Evolutionary conservation across 2,888 invertebrate genomes (phyloP).

Genomic region (Drymonia ruficornis): DNA sequence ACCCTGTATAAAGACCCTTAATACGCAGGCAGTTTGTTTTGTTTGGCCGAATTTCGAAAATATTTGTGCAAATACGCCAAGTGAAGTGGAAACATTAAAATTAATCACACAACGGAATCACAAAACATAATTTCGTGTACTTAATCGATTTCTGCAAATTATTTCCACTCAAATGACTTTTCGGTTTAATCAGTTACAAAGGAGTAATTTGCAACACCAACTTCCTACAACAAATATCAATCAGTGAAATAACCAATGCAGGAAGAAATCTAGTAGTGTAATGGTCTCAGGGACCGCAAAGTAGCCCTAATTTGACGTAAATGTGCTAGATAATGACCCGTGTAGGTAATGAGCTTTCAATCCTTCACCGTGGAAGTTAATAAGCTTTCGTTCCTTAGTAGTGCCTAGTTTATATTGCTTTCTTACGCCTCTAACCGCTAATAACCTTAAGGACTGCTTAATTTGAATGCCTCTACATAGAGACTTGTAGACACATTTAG

Average conservation of each 20-base stretch:
- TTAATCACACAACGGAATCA: too few relatives aligned
- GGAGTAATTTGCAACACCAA: constrained; percentile 21
- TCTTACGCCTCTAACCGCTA: neutral
- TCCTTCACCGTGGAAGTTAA: constrained; percentile 20
- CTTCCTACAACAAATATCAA: constrained; percentile 35
- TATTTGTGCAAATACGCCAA: too few relatives aligned
- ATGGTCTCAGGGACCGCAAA: constrained; percentile 33
- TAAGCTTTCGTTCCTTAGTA: constrained; percentile 22
- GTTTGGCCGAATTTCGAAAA: too few relatives aligned
- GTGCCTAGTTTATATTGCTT: neutral
- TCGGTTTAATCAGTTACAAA: neutral
- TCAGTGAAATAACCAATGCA: constrained; percentile 23
- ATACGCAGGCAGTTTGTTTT: too few relatives aligned
- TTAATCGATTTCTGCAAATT: neutral
- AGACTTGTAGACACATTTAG: too few relatives aligned
- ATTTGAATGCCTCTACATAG: too few relatives aligned
- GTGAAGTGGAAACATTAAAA: too few relatives aligned
- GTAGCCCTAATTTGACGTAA: constrained; percentile 23
- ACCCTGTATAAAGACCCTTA: too few relatives aligned
- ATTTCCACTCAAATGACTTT: neutral
- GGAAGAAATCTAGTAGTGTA: constrained; percentile 33
- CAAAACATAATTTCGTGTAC: too few relatives aligned
- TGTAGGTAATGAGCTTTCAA: constrained; percentile 27
- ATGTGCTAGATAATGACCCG: constrained; percentile 7
- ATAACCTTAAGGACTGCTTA: neutral